Percentiles rank a stretch among this genome's conserved stretches.
Evolutionary conservation across 2,113 vertebrate species (phyloP).

Genomic region (Rhabdomys dilectus): DNA sequence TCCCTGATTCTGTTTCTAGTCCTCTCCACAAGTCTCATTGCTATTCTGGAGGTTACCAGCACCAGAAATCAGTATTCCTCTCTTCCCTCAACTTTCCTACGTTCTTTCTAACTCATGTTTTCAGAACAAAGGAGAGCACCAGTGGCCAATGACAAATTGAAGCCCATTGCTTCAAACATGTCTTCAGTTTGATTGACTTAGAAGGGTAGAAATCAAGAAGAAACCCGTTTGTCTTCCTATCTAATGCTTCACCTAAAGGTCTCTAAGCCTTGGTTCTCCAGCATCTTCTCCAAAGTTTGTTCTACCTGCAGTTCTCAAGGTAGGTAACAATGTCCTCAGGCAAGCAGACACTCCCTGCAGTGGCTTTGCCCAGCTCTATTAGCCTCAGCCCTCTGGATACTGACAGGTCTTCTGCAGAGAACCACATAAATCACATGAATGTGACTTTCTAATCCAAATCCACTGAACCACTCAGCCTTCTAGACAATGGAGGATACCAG

Average conservation of each 20-base stretch:
- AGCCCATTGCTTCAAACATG: slow-evolving; percentile 22
- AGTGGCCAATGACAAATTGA: slow-evolving; percentile 52
- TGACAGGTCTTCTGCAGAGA: slow-evolving; percentile 9
- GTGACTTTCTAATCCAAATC: slow-evolving; percentile 10
- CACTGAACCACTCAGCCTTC: slow-evolving; percentile 4
- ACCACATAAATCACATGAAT: neutral
- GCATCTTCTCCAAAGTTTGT: neutral
- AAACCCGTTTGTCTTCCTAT: neutral
- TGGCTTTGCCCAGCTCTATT: neutral
- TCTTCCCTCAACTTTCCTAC: neutral
- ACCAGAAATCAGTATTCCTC: slow-evolving; percentile 1
- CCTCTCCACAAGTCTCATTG: neutral
- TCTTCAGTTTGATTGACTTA: slow-evolving; percentile 24
- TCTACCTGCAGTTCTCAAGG: neutral
- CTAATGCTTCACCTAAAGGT: slow-evolving; percentile 11
- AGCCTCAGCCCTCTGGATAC: slow-evolving; percentile 22
- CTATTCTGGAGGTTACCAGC: no score
- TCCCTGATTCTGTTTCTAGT: neutral
- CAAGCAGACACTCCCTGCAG: neutral
- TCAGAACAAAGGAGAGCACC: neutral
- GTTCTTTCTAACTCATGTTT: neutral
- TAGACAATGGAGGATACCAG: neutral
- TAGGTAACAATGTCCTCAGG: neutral
- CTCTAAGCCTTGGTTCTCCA: neutral
- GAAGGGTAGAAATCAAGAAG: slow-evolving; percentile 13